Evolutionary conservation across 2,888 invertebrate species (phyloP).

Genomic region (Cybosia mesomella): DNA sequence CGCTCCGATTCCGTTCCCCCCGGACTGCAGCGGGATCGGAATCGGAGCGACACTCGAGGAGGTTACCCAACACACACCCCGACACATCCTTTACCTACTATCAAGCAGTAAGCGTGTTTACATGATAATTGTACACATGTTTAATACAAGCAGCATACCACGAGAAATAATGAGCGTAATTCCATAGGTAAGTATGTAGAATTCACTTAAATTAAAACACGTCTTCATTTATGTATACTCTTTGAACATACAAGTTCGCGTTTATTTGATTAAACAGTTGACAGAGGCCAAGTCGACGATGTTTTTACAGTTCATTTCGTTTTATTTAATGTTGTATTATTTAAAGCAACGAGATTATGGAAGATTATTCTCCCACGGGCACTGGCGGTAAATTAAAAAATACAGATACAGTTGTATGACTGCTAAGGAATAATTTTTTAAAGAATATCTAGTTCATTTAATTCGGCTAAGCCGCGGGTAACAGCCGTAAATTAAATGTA

Average conservation of each 20-base stretch:
- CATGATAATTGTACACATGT: neutral
- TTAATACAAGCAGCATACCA: neutral
- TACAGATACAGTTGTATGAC: neutral
- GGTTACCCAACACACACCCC: too few relatives aligned
- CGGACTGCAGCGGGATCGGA: too few relatives aligned
- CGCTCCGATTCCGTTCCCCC: too few relatives aligned
- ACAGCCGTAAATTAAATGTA: too few relatives aligned
- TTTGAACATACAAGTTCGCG: neutral
- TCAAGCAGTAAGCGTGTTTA: neutral
- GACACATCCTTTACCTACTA: too few relatives aligned
- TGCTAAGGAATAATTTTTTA: conserved; percentile 25
- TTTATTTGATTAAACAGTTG: conserved; percentile 26
- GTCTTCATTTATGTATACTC: neutral
- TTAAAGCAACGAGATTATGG: conserved; percentile 25
- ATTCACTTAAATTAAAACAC: neutral
- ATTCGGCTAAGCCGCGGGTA: too few relatives aligned
- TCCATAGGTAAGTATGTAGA: neutral
- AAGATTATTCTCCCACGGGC: conserved; percentile 38
- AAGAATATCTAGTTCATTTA: neutral
- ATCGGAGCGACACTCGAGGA: too few relatives aligned
- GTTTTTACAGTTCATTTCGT: conserved; percentile 25
- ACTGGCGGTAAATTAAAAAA: conserved; percentile 49
- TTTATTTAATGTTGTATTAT: conserved; percentile 35
- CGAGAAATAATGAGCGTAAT: neutral
- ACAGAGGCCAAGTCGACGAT: conserved; percentile 8